Percentiles rank a stretch among this genome's conserved stretches.
phyloP scores from a whole-genome alignment of 1,140 invertebrate genomes.

The Anastrepha obliqua region DNA sequence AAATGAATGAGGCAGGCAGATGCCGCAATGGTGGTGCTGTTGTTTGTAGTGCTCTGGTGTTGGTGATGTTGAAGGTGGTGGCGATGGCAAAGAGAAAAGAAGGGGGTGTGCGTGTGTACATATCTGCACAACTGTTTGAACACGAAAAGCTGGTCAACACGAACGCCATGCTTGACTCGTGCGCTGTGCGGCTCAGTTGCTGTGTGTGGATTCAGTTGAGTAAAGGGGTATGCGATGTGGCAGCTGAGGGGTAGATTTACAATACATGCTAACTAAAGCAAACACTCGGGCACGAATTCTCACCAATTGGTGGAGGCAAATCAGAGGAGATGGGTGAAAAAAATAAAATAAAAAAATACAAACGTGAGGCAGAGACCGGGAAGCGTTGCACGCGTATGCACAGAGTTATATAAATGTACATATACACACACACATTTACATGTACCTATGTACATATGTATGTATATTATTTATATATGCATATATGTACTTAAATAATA shows the following conservation, averaged over 20 bases:
- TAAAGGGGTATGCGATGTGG: background rate
- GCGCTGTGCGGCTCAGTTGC: background rate
- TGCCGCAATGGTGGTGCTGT: background rate
- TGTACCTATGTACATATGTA: too few relatives aligned
- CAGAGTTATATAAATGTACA: too few relatives aligned
- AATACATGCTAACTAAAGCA: constrained; percentile 25
- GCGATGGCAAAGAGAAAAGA: background rate
- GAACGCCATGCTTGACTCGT: constrained; percentile 37
- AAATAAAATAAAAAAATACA: background rate
- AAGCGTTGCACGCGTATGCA: background rate
- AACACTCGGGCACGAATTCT: background rate
- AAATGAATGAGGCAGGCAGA: background rate
- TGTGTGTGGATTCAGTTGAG: background rate
- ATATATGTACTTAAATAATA: too few relatives aligned
- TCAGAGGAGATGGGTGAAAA: background rate
- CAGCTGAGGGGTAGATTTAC: constrained; percentile 15
- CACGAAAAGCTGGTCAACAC: constrained; percentile 28
- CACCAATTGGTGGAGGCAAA: background rate
- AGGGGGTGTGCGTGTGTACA: too few relatives aligned
- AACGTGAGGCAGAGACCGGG: background rate
- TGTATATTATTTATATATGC: too few relatives aligned
- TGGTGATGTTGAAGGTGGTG: background rate
- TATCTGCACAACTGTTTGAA: background rate
- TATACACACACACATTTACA: too few relatives aligned
- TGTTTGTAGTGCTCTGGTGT: background rate